These are phyloP conservation scores for Spialia ferax DNA, from an alignment of 2,888 invertebrate species.

Conservation along the genomic window DNA sequence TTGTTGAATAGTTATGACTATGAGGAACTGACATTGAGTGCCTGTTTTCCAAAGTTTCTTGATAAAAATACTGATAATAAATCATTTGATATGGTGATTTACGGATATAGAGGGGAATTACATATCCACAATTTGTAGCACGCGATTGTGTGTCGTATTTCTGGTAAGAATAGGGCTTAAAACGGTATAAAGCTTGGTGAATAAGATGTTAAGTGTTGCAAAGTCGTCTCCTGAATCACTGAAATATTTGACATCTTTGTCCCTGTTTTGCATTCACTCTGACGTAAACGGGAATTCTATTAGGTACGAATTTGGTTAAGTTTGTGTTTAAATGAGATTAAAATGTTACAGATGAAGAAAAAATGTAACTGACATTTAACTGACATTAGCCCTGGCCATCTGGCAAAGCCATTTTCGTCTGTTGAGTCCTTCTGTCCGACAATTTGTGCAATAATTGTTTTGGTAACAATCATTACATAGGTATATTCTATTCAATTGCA, in stretches of 20 bases:
- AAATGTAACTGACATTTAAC: too few species aligned
- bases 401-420: neutral
- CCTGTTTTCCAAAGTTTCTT: neutral
- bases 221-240: constrained; percentile 3
- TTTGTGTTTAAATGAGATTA: too few species aligned
- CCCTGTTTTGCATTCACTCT: neutral
- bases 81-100: constrained; percentile 24
- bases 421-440: neutral
- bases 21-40: neutral
- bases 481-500: constrained; percentile 5
- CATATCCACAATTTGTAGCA: neutral
- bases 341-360: too few species aligned
- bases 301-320: neutral
- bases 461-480: constrained; percentile 5
- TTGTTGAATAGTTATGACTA: neutral
- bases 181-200: neutral
- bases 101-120: constrained; percentile 14
- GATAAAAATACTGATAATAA: constrained; percentile 9
- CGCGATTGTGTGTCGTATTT: constrained; percentile 7
- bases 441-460: neutral
- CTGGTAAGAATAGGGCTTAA: neutral
- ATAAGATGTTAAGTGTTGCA: neutral
- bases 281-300: neutral
- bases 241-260: neutral
- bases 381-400: too few species aligned